Evolutionary conservation across 2,113 vertebrate genomes (phyloP), one percentile per base, ranked within the genome.

Genomic region (Anarhynchus alexandrinus): DNA sequence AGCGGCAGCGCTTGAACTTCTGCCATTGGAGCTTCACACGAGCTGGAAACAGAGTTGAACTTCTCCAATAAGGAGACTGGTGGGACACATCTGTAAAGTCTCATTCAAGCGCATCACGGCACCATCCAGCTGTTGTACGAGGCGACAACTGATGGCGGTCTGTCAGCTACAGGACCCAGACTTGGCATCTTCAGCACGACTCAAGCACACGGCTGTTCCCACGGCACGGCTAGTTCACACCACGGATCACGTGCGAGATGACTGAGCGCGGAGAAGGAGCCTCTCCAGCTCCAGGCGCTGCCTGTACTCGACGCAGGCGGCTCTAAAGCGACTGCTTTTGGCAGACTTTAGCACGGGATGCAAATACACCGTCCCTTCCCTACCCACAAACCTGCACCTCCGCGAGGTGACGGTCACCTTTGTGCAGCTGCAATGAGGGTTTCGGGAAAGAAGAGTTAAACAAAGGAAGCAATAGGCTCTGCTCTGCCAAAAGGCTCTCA

Each of bases 191-290:
- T 19, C 71, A 36, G 54, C 84, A 4, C 0, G 8, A 54, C 81
- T 30, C 83, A 38, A 9, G 2, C 19, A 27, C 2, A 0, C 2
- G 0, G 5, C n/a, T 4, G 61, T 6, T 25, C 55, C 79, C 22
- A 3, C 32, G 29, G 66, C 55, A 5, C 9, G 27, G 64, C 69
- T 7, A 2, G 3, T 12, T 27, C 4, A n/a, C 55, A 9, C 66
- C 51, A 13, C 0, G 3, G 29, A 22, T 3, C 9, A 10, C 0
- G 26, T 0, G 15, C 1, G 43, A 66, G 47, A 16, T 5, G 7
- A 11, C 26, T 0, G 27, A 61, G 58, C 1, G 21, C 21, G 42
- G 5, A 12, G 49, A 43, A 52, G 82, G 82, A 88, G 32, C 58
- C 70, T 25, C 86, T 3, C 38, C 0, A 34, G 59, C 83, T n/a